Evolutionary conservation across 2,113 vertebrate species (phyloP).

Genomic region (Ctenodactylus gundi): DNA sequence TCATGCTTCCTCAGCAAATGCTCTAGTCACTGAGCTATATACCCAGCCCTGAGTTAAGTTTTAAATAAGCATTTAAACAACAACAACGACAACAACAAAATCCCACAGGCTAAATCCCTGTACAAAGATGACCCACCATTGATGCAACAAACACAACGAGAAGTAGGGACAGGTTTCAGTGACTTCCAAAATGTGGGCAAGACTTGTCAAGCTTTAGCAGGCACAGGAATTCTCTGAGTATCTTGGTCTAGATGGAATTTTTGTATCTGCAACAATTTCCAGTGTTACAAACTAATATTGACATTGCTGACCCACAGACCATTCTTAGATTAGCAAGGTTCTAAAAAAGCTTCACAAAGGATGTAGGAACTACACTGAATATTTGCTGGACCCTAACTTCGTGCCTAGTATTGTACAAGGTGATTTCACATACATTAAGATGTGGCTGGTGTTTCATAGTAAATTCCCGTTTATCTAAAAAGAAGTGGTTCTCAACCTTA

Average conservation of each 20-base stretch:
- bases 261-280: background rate
- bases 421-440: background rate
- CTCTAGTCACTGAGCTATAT: too few relatives aligned
- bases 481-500: background rate
- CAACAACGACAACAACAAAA: slow-evolving; percentile 1
- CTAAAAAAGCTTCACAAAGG: background rate
- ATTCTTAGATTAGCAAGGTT: background rate
- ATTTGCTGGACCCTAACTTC: background rate
- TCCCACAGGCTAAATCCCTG: background rate
- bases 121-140: background rate
- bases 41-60: too few relatives aligned
- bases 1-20: too few relatives aligned
- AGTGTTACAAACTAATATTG: background rate
- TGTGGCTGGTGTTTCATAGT: background rate
- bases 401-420: background rate
- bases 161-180: background rate
- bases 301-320: background rate
- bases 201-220: background rate
- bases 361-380: background rate
- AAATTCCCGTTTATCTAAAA: background rate
- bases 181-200: background rate
- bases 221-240: background rate
- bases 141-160: background rate
- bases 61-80: slow-evolving; percentile 29
- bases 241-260: too few relatives aligned